phyloP scores from a whole-genome alignment of 1,140 invertebrate genomes.

The Habropoda laboriosa region DNA sequence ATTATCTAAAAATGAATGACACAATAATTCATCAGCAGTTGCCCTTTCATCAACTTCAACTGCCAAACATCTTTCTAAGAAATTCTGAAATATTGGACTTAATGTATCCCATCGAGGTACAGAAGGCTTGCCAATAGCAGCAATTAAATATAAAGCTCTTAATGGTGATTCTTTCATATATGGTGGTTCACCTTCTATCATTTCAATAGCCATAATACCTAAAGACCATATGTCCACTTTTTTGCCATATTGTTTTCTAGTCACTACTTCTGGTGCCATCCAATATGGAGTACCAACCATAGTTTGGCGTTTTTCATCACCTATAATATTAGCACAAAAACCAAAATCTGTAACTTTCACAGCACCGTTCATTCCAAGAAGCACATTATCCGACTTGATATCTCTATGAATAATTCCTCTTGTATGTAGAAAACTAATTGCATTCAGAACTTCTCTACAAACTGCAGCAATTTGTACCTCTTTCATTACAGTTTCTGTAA shows the following conservation, averaged over 20 bases:
- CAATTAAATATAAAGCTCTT: constrained; percentile 97
- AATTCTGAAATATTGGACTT: constrained; percentile 89
- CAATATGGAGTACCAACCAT: constrained; percentile 96
- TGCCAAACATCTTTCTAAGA: constrained; percentile 95
- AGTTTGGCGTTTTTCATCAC: constrained; percentile 97
- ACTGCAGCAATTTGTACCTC: constrained; percentile 98
- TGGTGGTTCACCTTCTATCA: constrained; percentile 97
- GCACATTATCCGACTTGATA: constrained; percentile 98
- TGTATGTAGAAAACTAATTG: constrained; percentile 94
- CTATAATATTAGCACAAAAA: constrained; percentile 95
- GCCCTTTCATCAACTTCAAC: constrained; percentile 95
- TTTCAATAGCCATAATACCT: constrained; percentile 99
- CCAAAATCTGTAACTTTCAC: constrained; percentile 99
- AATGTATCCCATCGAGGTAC: constrained; percentile 92
- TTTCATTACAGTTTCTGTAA: constrained; percentile 98
- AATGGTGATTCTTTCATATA: constrained; percentile 91
- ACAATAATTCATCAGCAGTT: constrained; percentile 91
- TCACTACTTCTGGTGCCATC: constrained; percentile 95
- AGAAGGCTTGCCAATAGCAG: constrained; percentile 95
- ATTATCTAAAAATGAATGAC: constrained; percentile 93
- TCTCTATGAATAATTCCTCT: constrained; percentile 96
- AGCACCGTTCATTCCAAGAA: constrained; percentile 97
- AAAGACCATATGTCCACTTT: constrained; percentile 98
- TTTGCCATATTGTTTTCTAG: constrained; percentile 91
- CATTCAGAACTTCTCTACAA: constrained; percentile 95